Percentiles rank a stretch among this genome's conserved stretches.
Evolutionary conservation across 2,797 vertebrate genomes (phyloP).

Genomic region (Brachymystax lenok): DNA sequence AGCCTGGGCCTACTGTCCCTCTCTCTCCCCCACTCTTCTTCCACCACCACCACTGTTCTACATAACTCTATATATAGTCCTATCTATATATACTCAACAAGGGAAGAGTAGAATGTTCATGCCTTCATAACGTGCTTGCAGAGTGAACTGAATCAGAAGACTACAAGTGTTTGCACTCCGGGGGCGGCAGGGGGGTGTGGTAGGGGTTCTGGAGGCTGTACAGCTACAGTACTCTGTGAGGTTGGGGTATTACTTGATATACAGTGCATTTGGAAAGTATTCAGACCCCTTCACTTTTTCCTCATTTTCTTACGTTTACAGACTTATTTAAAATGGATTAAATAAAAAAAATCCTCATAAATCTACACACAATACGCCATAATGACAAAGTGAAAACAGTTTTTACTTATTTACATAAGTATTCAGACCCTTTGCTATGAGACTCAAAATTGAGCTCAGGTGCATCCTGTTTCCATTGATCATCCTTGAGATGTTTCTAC

Average conservation of each 20-base stretch:
- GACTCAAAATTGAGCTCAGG: too few relatives aligned
- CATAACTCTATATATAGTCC: conserved; percentile 2
- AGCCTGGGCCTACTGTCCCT: conserved; percentile 18
- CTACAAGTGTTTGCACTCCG: conserved; percentile 37
- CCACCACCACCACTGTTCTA: neutral
- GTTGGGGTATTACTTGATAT: conserved; percentile 62
- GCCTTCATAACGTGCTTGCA: conserved; percentile 22
- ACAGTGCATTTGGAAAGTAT: too few relatives aligned
- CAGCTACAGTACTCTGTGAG: conserved; percentile 50
- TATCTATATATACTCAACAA: conserved; percentile 26
- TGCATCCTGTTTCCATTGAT: too few relatives aligned
- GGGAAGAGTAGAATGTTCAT: conserved; percentile 31
- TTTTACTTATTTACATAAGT: too few relatives aligned
- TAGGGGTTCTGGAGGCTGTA: neutral
- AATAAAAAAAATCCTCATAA: too few relatives aligned
- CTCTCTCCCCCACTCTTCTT: neutral
- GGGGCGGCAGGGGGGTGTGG: conserved; percentile 47
- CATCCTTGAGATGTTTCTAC: too few relatives aligned
- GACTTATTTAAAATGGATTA: too few relatives aligned
- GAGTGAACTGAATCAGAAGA: conserved; percentile 50
- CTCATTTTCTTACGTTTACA: too few relatives aligned
- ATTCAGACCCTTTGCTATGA: too few relatives aligned
- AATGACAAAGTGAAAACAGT: too few relatives aligned
- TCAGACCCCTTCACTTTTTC: too few relatives aligned
- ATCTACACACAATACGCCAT: too few relatives aligned